Percentiles rank a stretch among this genome's conserved stretches.
phyloP scores from a whole-genome alignment of 1,140 invertebrate genomes.

The Nephila pilipes region DNA sequence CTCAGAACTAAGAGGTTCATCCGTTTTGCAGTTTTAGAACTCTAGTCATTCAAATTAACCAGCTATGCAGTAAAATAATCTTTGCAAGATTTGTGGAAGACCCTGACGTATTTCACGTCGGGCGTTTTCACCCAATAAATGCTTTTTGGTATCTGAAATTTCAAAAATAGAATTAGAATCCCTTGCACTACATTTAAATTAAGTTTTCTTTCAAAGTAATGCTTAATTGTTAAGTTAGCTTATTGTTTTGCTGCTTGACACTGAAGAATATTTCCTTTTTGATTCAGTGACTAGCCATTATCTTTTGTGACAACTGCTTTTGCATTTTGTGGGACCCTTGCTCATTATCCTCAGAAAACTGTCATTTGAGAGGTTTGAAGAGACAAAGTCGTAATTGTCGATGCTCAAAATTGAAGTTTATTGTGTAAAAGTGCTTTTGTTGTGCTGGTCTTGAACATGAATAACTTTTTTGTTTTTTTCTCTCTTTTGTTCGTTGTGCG shows the following conservation, averaged over 20 bases:
- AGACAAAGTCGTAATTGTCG: conserved; percentile 19
- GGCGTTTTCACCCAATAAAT: no score
- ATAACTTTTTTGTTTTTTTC: background rate
- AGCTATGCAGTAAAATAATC: no score
- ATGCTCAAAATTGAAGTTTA: background rate
- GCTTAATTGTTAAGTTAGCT: background rate
- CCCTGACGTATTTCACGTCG: no score
- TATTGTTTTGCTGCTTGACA: background rate
- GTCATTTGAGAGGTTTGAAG: background rate
- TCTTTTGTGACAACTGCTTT: background rate
- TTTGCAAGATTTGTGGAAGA: no score
- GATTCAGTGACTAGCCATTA: background rate
- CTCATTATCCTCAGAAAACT: background rate
- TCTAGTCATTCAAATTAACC: no score
- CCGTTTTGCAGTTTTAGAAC: no score
- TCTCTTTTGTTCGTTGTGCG: background rate
- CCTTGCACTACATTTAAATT: no score
- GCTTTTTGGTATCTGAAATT: no score
- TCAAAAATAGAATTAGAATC: no score
- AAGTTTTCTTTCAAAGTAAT: no score
- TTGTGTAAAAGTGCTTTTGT: conserved; percentile 12
- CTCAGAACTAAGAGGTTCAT: no score
- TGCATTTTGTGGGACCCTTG: background rate
- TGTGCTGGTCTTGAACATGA: background rate
- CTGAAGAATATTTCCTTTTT: background rate